Evolutionary conservation across 1,140 invertebrate genomes (phyloP).

Genomic region (Centruroides vittatus): DNA sequence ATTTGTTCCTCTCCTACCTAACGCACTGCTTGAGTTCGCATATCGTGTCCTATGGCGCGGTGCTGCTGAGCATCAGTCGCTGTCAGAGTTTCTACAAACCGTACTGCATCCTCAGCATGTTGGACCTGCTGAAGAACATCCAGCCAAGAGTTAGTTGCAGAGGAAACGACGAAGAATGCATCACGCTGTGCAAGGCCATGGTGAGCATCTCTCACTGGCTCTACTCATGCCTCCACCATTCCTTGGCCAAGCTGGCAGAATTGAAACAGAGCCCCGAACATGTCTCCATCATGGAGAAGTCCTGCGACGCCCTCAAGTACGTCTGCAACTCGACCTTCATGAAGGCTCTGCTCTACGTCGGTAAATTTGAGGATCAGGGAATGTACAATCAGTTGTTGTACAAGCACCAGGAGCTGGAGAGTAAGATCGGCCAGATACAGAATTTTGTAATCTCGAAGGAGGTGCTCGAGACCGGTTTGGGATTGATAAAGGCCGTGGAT

Average conservation of each 20-base stretch:
- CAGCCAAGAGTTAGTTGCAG: slow-evolving; percentile 22
- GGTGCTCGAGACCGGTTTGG: slow-evolving; percentile 14
- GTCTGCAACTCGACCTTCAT: slow-evolving; percentile 28
- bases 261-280: slow-evolving; percentile 24
- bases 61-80: slow-evolving; percentile 57
- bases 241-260: slow-evolving; percentile 22
- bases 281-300: slow-evolving; percentile 27
- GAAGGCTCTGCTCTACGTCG: slow-evolving; percentile 30
- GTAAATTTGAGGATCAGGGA: slow-evolving; percentile 29
- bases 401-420: slow-evolving; percentile 18
- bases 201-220: slow-evolving; percentile 28
- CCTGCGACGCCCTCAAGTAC: slow-evolving; percentile 26
- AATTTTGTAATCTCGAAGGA: slow-evolving; percentile 16
- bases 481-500: slow-evolving; percentile 13
- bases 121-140: slow-evolving; percentile 60
- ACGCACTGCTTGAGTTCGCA: slow-evolving; percentile 79
- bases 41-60: slow-evolving; percentile 73
- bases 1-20: slow-evolving; percentile 75
- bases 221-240: slow-evolving; percentile 24
- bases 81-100: slow-evolving; percentile 77
- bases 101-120: slow-evolving; percentile 67
- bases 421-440: slow-evolving; percentile 13
- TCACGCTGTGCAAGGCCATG: slow-evolving; percentile 26
- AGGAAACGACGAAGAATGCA: slow-evolving; percentile 27
- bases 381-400: slow-evolving; percentile 19